Base-by-base conservation (phyloP, 2,797 vertebrate species). In the Glossophaga mutica region DNA sequence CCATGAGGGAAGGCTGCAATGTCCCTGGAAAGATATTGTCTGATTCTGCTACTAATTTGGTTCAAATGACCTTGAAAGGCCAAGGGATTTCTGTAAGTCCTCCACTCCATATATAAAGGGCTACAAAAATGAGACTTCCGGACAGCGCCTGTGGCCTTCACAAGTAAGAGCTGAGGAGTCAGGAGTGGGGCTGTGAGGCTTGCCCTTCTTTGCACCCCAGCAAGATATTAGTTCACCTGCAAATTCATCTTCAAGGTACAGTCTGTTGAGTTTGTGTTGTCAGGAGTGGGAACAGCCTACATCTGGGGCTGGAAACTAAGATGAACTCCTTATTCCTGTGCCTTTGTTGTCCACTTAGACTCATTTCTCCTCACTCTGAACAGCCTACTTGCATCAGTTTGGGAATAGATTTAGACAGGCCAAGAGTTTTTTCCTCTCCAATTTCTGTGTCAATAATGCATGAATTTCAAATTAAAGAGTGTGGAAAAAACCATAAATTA, bases 81-180 rank as follows among this genome's bases (percentile, higher is more conserved):
- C 97, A 95, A 98, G 98, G 97, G 98, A 98, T 98, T 98, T 98
- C 98, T 98, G 97, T 98, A 97, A 98, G 97, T 95, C 95, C 84
- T 95, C 91, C 83, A 97, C 98, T 98, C 97, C 97, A 97, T 97
- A 99, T 99, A 99, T 98, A 99, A 98, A 97, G 97, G 95, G 96
- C 96, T 11, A 83, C 96, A 71, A 91, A 92, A 97, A 97, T 98
- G 97, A 84, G 89, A 94, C 97, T 97, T 98, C 98, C 97, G 97
- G 98, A 97, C 94, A 70, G 94, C 19, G 34, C 90, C 96, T 5
- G 93, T 93, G 83, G 96, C 34, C 82, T 87, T 90, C 73, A 21
- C 57, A 50, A 67, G 42, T 70, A 52, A 3, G 37, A 67, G 94
- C 94, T 81, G 79, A 91, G 97, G 96, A 98, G 96, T 91, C 93